Evolutionary conservation across 2,888 invertebrate species (phyloP).

Genomic region (Adela reaumurella): DNA sequence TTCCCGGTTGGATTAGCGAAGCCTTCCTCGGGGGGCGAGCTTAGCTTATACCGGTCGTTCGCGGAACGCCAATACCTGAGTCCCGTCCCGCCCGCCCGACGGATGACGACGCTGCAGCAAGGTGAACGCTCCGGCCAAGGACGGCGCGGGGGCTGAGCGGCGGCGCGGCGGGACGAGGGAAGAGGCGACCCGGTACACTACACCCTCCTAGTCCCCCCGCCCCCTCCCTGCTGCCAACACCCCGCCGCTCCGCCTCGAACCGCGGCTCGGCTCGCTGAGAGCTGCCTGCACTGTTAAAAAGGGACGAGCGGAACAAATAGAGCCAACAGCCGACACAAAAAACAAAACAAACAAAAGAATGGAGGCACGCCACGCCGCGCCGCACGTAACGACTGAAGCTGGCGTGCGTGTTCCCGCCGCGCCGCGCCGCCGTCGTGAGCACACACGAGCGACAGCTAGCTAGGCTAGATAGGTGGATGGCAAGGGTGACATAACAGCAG

Average conservation of each 20-base stretch:
- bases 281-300: conserved; percentile 23
- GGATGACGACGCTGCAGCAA: conserved; percentile 47
- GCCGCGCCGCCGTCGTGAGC: neutral
- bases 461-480: too few species aligned
- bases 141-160: conserved; percentile 31
- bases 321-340: conserved; percentile 37
- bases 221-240: too few species aligned
- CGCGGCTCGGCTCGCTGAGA: neutral
- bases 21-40: too few species aligned
- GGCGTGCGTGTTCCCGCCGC: neutral
- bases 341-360: conserved; percentile 33
- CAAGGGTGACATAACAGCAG: neutral
- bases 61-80: conserved; percentile 57
- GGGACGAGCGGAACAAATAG: conserved; percentile 51
- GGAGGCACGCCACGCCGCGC: neutral
- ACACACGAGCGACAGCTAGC: too few species aligned
- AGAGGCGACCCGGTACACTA: conserved; percentile 21
- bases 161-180: conserved; percentile 39
- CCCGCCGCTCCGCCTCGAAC: conserved; percentile 22
- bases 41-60: conserved; percentile 39
- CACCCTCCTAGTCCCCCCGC: too few species aligned
- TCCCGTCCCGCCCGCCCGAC: conserved; percentile 25
- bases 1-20: conserved; percentile 39
- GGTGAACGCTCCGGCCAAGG: conserved; percentile 56
- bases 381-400: neutral